Base-by-base conservation (phyloP, 2,113 vertebrate genomes). In the Neofelis nebulosa region DNA sequence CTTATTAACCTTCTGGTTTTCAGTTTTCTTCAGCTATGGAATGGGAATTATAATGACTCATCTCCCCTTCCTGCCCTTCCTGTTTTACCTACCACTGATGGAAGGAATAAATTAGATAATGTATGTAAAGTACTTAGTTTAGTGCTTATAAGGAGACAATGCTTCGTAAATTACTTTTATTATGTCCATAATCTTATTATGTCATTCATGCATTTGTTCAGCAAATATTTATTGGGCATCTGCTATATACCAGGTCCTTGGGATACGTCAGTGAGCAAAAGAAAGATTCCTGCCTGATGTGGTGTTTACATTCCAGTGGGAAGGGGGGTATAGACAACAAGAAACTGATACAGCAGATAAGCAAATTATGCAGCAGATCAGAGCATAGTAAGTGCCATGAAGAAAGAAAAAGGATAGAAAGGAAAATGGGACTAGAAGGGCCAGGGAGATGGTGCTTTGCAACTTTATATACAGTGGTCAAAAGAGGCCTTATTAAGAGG, bases 21-120 rank as follows among this genome's bases (percentile, higher is more conserved):
- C 38, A 82, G 55, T 92, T 95, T 96, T 61, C 50, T 94, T 79
- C 31, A 92, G 4, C 50, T 87, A 36, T 14, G 74, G 23, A 85
- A 57, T 33, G 23, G 23, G 52, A 95, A 89, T 89, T 73, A 19
- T 15, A 79, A 36, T 76, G 69, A 27, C 19, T 82, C 4, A 31
- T 33, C 52, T 31, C 15, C 8, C 5, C 1, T 2, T 38, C 48
- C 36, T 31, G 27, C 2, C 19, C 21, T 93, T 78, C 21, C 38
- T 78, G 31, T 38, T 84, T 83, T 80, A 91, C 4, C 15, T 85
- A 23, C 21, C 21, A 63, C 55, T 55, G 50, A 73, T 91, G 14
- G 50, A 82, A 97, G 41, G 66, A 41, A 91, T 93, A 95, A 78
- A 76, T 66, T 45, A 90, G 50, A 79, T 68, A 31, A 71, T n/a